A percentile compares a stretch with the other conserved stretches of the same genome.
These are phyloP conservation scores for Ophioninae sp. DNA, from an alignment of 2,888 invertebrate genomes.

Conservation along the genomic window DNA sequence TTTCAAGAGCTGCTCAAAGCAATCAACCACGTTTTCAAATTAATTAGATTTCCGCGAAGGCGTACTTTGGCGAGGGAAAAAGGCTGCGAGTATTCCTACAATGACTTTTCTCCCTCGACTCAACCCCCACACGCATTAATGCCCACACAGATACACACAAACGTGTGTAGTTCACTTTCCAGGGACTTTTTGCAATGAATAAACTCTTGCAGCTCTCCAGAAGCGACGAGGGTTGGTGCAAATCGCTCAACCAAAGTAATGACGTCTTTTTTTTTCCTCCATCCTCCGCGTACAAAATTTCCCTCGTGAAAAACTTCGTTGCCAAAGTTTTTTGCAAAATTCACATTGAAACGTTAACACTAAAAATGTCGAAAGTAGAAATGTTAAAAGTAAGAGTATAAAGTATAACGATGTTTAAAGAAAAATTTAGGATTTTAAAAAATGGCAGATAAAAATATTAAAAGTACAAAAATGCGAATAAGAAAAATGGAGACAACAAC, in stretches of 20 bases:
- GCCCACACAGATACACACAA: not conserved
- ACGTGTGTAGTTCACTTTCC: not conserved
- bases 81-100: not conserved
- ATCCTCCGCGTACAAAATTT: not conserved
- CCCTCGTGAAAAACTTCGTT: not conserved
- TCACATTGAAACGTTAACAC: too few species aligned
- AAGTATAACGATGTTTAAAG: too few species aligned
- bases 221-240: not conserved
- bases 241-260: not conserved
- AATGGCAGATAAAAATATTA: too few species aligned
- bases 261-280: not conserved
- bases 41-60: not conserved
- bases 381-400: too few species aligned
- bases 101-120: not conserved
- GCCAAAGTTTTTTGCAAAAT: too few species aligned
- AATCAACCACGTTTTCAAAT: not conserved
- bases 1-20: not conserved
- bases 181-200: not conserved
- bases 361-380: too few species aligned
- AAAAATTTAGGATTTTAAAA: too few species aligned
- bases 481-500: too few species aligned
- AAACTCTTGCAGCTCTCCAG: not conserved
- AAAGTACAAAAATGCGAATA: too few species aligned
- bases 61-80: not conserved
- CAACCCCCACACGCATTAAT: not conserved